A percentile compares a stretch with the other conserved stretches of the same genome.
phyloP scores from a whole-genome alignment of 2,113 vertebrate genomes.

The Crocuta crocuta region DNA sequence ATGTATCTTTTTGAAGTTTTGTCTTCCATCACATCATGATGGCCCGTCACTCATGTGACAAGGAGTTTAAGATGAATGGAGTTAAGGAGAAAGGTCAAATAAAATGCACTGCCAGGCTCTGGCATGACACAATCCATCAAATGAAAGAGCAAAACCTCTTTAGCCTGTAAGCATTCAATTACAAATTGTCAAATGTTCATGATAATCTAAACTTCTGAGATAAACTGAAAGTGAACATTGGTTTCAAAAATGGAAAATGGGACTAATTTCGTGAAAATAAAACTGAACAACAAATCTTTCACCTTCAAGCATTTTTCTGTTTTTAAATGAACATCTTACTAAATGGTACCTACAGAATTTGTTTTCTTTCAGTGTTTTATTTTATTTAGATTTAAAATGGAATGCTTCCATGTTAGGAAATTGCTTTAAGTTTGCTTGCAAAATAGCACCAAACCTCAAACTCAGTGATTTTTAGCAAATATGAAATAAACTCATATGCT shows the following conservation, averaged over 20 bases:
- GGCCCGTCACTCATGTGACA: slow-evolving; percentile 58
- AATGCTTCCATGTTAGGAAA: not conserved
- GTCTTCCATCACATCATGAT: slow-evolving; percentile 59
- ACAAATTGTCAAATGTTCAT: slow-evolving; percentile 64
- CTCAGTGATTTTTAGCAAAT: not conserved
- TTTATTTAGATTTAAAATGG: slow-evolving; percentile 46
- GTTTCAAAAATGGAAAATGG: slow-evolving; percentile 16
- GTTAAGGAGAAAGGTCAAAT: slow-evolving; percentile 78
- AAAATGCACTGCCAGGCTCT: slow-evolving; percentile 49
- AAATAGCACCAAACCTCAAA: not conserved
- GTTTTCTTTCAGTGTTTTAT: not conserved
- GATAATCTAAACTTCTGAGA: slow-evolving; percentile 40
- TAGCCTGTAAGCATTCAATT: slow-evolving; percentile 61
- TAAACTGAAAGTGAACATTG: slow-evolving; percentile 54
- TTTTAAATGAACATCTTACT: not conserved
- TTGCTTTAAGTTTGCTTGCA: not conserved
- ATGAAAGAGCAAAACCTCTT: slow-evolving; percentile 68
- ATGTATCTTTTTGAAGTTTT: slow-evolving; percentile 70
- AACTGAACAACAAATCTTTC: not conserved
- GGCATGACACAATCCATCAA: slow-evolving; percentile 73
- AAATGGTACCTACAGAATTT: slow-evolving; percentile 10
- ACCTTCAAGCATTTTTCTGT: not conserved
- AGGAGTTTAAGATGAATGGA: slow-evolving; percentile 68
- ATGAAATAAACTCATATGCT: not conserved
- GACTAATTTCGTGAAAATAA: slow-evolving; percentile 56